Percentiles rank a stretch among this genome's conserved stretches.
Evolutionary conservation across 2,797 vertebrate species (phyloP).

Genomic region (Rallus crepitans): DNA sequence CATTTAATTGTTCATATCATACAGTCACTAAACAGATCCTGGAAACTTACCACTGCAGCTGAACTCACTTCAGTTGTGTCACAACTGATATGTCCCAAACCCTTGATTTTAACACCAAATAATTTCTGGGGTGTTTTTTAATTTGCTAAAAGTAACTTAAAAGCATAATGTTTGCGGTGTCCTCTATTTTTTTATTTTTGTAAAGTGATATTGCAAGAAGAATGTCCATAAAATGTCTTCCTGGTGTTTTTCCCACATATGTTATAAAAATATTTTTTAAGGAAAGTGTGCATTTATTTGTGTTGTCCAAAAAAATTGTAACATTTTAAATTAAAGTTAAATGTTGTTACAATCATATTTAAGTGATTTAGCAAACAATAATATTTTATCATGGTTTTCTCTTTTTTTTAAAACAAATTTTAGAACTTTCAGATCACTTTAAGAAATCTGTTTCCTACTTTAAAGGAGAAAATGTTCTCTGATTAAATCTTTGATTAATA

Average conservation of each 20-base stretch:
- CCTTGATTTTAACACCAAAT: neutral
- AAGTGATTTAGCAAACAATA: neutral
- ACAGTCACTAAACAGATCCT: neutral
- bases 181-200: neutral
- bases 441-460: neutral
- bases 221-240: neutral
- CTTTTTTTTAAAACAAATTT: neutral
- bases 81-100: neutral
- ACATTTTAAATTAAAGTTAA: neutral
- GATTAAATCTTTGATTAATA: slow-evolving; percentile 39
- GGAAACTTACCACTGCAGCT: neutral
- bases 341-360: neutral
- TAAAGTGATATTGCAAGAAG: neutral
- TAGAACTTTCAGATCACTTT: neutral
- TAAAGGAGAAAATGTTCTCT: slow-evolving; percentile 16
- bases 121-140: neutral
- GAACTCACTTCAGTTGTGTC: neutral
- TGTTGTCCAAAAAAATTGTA: neutral
- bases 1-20: neutral
- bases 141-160: too few species aligned
- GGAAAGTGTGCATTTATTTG: neutral
- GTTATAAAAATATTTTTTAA: neutral
- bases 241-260: neutral
- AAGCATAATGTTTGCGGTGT: accelerated
- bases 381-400: neutral